Percentiles rank a stretch among this genome's conserved stretches.
Conservation (phyloP, 2,113 vertebrate genomes). For the Triplophysa tibetana region DNA sequence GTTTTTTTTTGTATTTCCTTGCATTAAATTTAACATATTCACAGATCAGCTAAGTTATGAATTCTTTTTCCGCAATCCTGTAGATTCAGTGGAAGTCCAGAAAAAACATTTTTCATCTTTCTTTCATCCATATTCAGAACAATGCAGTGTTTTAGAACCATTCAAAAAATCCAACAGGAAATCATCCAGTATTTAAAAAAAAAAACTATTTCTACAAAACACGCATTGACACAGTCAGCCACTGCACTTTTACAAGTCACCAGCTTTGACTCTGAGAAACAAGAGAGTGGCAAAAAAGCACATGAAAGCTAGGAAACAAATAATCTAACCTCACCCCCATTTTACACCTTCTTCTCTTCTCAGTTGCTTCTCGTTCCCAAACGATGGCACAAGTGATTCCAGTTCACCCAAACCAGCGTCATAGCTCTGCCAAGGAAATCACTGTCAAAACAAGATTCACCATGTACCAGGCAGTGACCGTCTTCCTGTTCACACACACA, state of each 20-base stretch:
- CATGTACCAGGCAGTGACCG: conserved; percentile 12
- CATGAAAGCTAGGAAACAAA: conserved; percentile 1
- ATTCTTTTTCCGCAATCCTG: too few species aligned
- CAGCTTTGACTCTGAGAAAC: conserved; percentile 21
- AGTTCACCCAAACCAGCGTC: conserved; percentile 33
- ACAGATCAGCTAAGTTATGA: too few species aligned
- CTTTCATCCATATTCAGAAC: too few species aligned
- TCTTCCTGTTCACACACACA: conserved; percentile 33
- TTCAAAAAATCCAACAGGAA: too few species aligned
- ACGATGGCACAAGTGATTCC: conserved; percentile 33
- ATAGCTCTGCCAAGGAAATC: conserved; percentile 48
- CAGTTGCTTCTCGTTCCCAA: conserved; percentile 15
- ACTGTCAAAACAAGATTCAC: conserved; percentile 51
- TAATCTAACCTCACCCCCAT: conserved; percentile 1
- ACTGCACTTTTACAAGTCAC: conserved; percentile 29
- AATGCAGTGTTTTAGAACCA: too few species aligned
- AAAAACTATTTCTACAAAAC: too few species aligned
- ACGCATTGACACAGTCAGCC: not conserved
- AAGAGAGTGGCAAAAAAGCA: conserved; percentile 30
- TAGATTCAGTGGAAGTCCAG: too few species aligned
- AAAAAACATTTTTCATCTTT: too few species aligned
- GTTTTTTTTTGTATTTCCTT: too few species aligned
- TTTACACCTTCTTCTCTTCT: conserved; percentile 25
- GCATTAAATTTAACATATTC: too few species aligned
- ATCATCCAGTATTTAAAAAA: too few species aligned